Base-by-base conservation (phyloP, 2,797 vertebrate genomes). In the Oryzias sinensis region DNA sequence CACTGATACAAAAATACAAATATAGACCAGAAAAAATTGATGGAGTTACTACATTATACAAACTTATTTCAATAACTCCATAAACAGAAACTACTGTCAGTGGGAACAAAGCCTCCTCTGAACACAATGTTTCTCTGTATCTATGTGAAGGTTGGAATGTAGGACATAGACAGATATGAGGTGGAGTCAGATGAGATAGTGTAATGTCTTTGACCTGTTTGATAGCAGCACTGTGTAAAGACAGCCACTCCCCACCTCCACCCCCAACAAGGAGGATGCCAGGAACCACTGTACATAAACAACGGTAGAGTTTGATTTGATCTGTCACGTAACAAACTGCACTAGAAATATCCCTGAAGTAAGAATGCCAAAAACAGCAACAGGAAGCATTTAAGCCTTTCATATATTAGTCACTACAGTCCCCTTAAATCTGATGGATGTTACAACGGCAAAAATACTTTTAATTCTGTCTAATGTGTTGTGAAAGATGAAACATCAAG, bases 291-390 rank as follows among this genome's bases (percentile, higher is more conserved):
- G 48, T 59, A 70, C 62, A 72, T 62, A 56, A 77, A 68, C 69
- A 68, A 46, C 58, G 24, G 60, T 59, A 43, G 58, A 81, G 77
- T 65, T 72, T 66, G 63, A 81, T 72, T 77, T 70, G 78, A 65
- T 77, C 70, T 70, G 56, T 72, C 72, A 61, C 60, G 67, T 67
- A 68, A 70, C 65, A 53, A 53, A 70, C 40, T 11, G 20, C 20
- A 22, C 20, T 22, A 22, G 33, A 37, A 37, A 37, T 37, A 37
- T 37, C 33, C 60, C 51, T 29, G 47, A 2, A 44, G 37, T 37
- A 37, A 45, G 24, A 5, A 14, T 55, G 22, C 43, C 9, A 37
- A 66, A 8, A 33, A 13, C 29, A 44, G 18, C 33, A 24, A 52
- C 5, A 25, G 53, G 18, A 11, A 37, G 14, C 24, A 42, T 49